Evolutionary conservation across 2,113 vertebrate genomes (phyloP).

Genomic region (Brachyhypopomus gauderio): DNA sequence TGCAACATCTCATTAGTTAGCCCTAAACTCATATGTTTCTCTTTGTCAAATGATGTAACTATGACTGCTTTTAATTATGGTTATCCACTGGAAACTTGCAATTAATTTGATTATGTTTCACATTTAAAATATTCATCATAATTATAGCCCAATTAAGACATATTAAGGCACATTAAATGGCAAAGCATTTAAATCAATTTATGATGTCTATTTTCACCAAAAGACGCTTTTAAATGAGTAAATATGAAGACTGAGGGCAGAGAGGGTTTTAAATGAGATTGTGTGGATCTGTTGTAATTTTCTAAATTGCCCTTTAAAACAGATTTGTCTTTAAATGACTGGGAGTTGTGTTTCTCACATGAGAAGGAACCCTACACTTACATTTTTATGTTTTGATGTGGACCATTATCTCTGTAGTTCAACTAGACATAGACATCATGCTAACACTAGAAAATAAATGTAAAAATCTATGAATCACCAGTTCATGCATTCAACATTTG

Average conservation of each 20-base stretch:
- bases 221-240: slow-evolving; percentile 47
- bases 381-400: background rate
- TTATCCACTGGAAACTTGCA: slow-evolving; percentile 51
- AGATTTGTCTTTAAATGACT: slow-evolving; percentile 9
- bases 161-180: slow-evolving; percentile 57
- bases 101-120: slow-evolving; percentile 60
- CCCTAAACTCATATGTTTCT: slow-evolving; percentile 44
- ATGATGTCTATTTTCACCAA: slow-evolving; percentile 52
- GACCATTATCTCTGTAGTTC: slow-evolving; percentile 15
- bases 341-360: slow-evolving; percentile 19
- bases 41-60: slow-evolving; percentile 53
- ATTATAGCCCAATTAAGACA: slow-evolving; percentile 62
- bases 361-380: background rate
- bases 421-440: slow-evolving; percentile 3
- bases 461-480: slow-evolving; percentile 5
- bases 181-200: slow-evolving; percentile 61
- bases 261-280: slow-evolving; percentile 35
- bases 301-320: slow-evolving; percentile 11
- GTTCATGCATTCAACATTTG: background rate
- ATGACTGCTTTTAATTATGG: slow-evolving; percentile 57
- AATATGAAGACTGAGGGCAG: slow-evolving; percentile 27
- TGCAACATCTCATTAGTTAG: slow-evolving; percentile 31
- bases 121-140: slow-evolving; percentile 61
- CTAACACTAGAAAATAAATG: background rate
- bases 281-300: slow-evolving; percentile 18